These are phyloP conservation scores for Camarhynchus parvulus DNA, from an alignment of 2,113 vertebrate genomes.

Conservation along the genomic window DNA sequence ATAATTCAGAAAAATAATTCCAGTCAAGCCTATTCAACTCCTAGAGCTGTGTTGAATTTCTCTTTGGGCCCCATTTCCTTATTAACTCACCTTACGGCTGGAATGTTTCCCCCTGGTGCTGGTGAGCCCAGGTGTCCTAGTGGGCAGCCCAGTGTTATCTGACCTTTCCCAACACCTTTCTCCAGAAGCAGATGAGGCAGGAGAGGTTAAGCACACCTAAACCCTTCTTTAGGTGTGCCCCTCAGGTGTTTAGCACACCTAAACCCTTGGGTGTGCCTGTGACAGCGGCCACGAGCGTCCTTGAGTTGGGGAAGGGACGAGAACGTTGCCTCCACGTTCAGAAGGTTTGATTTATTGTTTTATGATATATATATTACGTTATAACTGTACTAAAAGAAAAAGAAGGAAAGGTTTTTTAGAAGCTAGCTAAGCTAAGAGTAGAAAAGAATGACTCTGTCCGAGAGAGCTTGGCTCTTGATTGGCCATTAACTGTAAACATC, in stretches of 20 bases:
- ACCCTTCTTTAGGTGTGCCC: background rate
- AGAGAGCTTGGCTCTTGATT: too few relatives aligned
- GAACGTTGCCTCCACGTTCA: too few relatives aligned
- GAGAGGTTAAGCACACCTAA: conserved; percentile 32
- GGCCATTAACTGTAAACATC: too few relatives aligned
- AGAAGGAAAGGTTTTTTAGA: too few relatives aligned
- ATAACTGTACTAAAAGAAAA: too few relatives aligned
- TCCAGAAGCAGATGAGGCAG: background rate
- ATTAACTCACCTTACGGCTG: background rate
- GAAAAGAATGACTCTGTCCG: too few relatives aligned
- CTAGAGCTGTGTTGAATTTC: background rate
- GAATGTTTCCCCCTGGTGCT: background rate
- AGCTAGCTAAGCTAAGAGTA: too few relatives aligned
- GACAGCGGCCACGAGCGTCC: too few relatives aligned
- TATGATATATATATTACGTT: too few relatives aligned
- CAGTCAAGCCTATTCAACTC: background rate
- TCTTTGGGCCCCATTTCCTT: background rate
- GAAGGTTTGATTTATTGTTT: too few relatives aligned
- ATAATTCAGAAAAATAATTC: background rate
- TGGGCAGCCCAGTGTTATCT: background rate
- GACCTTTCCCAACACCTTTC: background rate
- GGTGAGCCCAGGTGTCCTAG: background rate
- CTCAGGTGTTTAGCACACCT: background rate
- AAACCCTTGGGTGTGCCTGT: too few relatives aligned
- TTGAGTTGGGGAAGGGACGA: too few relatives aligned